phyloP scores from a whole-genome alignment of 2,797 vertebrate species.

The Notolepis coatsorum region DNA sequence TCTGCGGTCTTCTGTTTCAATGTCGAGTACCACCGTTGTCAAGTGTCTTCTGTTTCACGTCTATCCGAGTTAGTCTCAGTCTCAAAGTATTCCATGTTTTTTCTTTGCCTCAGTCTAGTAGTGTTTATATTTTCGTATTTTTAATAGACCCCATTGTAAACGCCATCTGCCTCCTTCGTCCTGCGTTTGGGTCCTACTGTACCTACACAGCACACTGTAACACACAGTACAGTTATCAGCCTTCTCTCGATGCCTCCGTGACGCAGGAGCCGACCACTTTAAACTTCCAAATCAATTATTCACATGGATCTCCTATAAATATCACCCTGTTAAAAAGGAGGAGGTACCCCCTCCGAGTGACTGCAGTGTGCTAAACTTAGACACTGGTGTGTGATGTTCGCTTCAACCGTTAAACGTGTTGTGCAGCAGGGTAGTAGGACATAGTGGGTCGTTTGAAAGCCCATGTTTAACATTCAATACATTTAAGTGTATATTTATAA shows the following conservation, averaged over 20 bases:
- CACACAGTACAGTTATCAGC: conserved; percentile 34
- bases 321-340: conserved; percentile 58
- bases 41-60: no score
- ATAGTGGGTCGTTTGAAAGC: conserved; percentile 24
- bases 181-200: no score
- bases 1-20: no score
- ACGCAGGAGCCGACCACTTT: conserved; percentile 44
- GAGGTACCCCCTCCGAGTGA: conserved; percentile 45
- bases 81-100: no score
- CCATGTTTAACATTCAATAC: conserved; percentile 34
- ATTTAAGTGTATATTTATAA: conserved; percentile 30
- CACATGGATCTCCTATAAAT: conserved; percentile 73
- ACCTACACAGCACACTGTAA: no score
- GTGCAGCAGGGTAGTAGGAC: conserved; percentile 21
- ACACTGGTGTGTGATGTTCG: conserved; percentile 12
- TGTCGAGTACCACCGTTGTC: no score
- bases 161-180: no score
- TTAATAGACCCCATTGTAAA: no score
- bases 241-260: conserved; percentile 45
- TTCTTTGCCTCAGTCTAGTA: no score
- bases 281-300: conserved; percentile 79
- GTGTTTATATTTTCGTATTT: no score
- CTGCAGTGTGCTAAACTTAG: conserved; percentile 34
- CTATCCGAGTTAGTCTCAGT: no score
- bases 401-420: not conserved